A percentile compares a stretch with the other conserved stretches of the same genome.
phyloP scores from a whole-genome alignment of 2,888 invertebrate species.

The Mythimna albipuncta region DNA sequence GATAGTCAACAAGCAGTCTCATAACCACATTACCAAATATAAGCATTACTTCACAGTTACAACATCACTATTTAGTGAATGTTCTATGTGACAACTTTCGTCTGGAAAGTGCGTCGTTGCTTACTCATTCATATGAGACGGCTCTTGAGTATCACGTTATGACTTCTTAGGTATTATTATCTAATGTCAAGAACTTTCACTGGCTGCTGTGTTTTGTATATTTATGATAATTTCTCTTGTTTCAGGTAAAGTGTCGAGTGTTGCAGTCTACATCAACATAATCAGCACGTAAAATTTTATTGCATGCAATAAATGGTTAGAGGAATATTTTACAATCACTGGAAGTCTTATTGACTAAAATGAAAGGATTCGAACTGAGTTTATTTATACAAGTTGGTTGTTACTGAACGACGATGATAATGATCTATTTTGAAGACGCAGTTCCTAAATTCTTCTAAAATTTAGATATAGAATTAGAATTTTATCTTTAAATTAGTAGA shows the following conservation, averaged over 20 bases:
- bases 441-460: too few relatives aligned
- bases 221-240: slow-evolving; percentile 52
- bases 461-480: too few relatives aligned
- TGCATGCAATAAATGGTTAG: neutral
- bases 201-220: slow-evolving; percentile 11
- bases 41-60: slow-evolving; percentile 35
- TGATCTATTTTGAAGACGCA: too few relatives aligned
- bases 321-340: neutral
- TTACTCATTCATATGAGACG: slow-evolving; percentile 34
- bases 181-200: slow-evolving; percentile 33
- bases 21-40: slow-evolving; percentile 41
- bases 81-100: slow-evolving; percentile 46
- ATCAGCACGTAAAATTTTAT: neutral
- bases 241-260: slow-evolving; percentile 40
- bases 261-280: neutral
- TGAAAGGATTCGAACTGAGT: too few relatives aligned
- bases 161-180: slow-evolving; percentile 24
- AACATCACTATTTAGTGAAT: slow-evolving; percentile 30
- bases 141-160: slow-evolving; percentile 37
- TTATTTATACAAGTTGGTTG: too few relatives aligned
- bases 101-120: slow-evolving; percentile 29
- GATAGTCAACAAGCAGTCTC: neutral
- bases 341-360: too few relatives aligned
- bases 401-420: too few relatives aligned
- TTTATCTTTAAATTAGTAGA: too few relatives aligned